Base-by-base conservation (phyloP, 2,888 invertebrate genomes). In the Argyra leucocephala region DNA sequence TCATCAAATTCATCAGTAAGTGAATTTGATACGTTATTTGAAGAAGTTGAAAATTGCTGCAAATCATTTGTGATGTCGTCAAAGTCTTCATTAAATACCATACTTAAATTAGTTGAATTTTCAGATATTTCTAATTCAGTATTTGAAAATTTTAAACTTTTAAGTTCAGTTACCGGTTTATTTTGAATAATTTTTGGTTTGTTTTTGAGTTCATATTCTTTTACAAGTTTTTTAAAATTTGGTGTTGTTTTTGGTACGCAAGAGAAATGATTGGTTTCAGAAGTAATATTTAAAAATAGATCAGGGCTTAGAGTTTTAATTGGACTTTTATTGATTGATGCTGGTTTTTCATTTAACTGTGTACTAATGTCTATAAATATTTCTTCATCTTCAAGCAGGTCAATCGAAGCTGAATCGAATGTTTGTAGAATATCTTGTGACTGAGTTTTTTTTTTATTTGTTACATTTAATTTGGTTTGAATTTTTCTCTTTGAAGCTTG, bases 401-500 rank as follows among this genome's bases (percentile, higher is more conserved):
- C n/a, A 3, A 21, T 21, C 23, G 57, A 61, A 67, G 6, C 7
- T 22, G 62, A 68, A 67, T 21, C 61, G n/a, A n/a, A n/a, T n/a
- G 21, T 63, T 65, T 5, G 57, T 23, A 69, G 36, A 61, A 65
- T 65, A 63, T 61, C 2, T 31, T 37, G 59, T 48, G 21, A 22
- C 22, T n/a, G n/a, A n/a, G 48, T 15, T 18, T n/a, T 15, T 48
- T 48, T 48, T 57, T 62, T 62, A 9, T 59, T 57, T 22, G 7
- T 0, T 21, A 26, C 48, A 48, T 37, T 64, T 57, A 64, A 37
- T 67, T 58, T 65, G 6, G 59, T 64, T 64, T 70, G 64, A 23
- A 63, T 62, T 67, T 66, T 64, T 63, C 21, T 66, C 62, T 67
- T 23, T n/a, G 31, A 10, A 12, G 12, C 3, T 18, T 64, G 57